Conservation (phyloP, 2,797 vertebrate species). For the Amphiprion clarkii region DNA sequence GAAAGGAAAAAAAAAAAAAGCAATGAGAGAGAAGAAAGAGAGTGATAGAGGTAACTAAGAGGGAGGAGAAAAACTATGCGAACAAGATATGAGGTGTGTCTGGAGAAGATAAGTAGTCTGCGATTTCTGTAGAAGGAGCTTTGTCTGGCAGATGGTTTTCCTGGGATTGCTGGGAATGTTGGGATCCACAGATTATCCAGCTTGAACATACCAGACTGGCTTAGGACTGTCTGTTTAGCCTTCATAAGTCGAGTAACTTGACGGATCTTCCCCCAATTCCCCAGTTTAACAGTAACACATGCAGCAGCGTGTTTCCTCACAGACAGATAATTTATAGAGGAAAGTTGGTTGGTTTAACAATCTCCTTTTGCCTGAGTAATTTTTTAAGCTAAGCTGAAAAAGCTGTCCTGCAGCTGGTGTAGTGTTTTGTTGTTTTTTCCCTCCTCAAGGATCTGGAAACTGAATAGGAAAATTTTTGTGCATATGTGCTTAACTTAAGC, state of each 20-base stretch:
- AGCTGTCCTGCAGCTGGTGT: background rate
- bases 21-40: constrained; percentile 7
- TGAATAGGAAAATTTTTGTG: background rate
- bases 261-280: background rate
- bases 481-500: background rate
- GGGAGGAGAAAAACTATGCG: constrained; percentile 14
- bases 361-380: background rate
- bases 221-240: constrained; percentile 27
- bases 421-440: background rate
- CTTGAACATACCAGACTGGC: constrained; percentile 43
- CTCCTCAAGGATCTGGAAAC: background rate
- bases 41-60: constrained; percentile 19
- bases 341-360: constrained; percentile 1
- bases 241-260: constrained; percentile 21
- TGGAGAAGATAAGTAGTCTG: constrained; percentile 36
- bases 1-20: constrained; percentile 9
- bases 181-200: constrained; percentile 63
- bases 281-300: background rate
- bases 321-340: background rate
- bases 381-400: constrained; percentile 2
- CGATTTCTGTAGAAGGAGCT: constrained; percentile 41
- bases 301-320: constrained; percentile 5
- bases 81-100: constrained; percentile 16
- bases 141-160: constrained; percentile 57
- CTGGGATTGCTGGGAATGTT: constrained; percentile 52